Evolutionary conservation across 2,797 vertebrate genomes (phyloP).

Genomic region (Lepus oiostolus): DNA sequence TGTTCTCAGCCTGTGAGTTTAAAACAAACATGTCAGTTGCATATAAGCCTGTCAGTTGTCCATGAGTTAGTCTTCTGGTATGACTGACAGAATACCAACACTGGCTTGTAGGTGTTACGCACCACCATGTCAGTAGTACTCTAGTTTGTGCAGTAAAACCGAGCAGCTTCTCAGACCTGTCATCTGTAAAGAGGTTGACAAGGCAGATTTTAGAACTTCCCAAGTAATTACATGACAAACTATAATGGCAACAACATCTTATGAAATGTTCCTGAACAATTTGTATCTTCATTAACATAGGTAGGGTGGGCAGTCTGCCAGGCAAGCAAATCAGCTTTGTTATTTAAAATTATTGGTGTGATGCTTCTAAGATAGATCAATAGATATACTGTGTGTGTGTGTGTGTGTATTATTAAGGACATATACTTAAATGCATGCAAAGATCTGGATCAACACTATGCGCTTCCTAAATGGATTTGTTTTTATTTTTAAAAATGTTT

Average conservation of each 20-base stretch:
- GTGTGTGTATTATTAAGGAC: not conserved
- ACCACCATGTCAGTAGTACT: not conserved
- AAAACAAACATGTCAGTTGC: not conserved
- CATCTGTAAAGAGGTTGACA: not conserved
- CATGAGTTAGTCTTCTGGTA: not conserved
- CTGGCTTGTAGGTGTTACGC: conserved; percentile 1
- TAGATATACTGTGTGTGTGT: not conserved
- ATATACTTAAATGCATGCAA: not conserved
- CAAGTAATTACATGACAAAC: conserved; percentile 24
- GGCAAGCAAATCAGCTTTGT: not conserved
- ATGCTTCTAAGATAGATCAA: not conserved
- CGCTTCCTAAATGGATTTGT: not conserved
- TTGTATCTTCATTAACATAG: not conserved
- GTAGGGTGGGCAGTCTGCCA: not conserved
- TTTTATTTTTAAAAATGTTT: too few species aligned
- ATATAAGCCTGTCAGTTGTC: not conserved
- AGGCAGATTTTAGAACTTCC: not conserved
- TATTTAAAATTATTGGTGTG: not conserved
- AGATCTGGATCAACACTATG: not conserved
- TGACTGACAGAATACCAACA: rapidly evolving
- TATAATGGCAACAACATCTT: not conserved
- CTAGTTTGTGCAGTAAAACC: not conserved
- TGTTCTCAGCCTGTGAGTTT: conserved; percentile 55
- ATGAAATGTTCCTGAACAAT: not conserved
- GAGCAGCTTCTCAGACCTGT: not conserved